A percentile compares a stretch with the other conserved stretches of the same genome.
Evolutionary conservation across 2,888 invertebrate species (phyloP).

Genomic region (Scaeva pyrastri): DNA sequence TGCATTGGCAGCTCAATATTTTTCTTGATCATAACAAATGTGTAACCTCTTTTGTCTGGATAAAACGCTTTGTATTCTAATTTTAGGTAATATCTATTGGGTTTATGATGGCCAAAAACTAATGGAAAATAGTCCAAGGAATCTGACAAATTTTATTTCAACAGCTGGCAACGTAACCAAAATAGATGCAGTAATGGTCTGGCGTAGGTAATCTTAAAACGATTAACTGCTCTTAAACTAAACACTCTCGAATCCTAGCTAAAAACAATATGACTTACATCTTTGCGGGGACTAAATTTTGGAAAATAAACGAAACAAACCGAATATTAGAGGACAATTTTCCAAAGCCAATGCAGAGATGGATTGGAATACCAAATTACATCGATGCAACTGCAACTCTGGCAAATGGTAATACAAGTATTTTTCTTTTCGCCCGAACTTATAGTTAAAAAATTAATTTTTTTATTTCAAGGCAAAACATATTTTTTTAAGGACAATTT

Average conservation of each 20-base stretch:
- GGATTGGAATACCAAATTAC: slow-evolving; percentile 88
- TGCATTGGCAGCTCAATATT: too few relatives aligned
- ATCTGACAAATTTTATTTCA: slow-evolving; percentile 87
- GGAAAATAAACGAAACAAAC: slow-evolving; percentile 87
- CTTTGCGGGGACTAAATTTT: slow-evolving; percentile 87
- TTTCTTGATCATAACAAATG: too few relatives aligned
- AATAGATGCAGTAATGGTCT: slow-evolving; percentile 89
- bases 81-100: slow-evolving; percentile 87
- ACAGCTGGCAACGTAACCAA: slow-evolving; percentile 82
- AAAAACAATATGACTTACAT: slow-evolving; percentile 87
- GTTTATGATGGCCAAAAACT: slow-evolving; percentile 87
- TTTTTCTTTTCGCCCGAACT: background rate
- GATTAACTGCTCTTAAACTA: slow-evolving; percentile 53
- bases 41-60: too few relatives aligned
- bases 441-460: background rate
- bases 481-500: slow-evolving; percentile 91
- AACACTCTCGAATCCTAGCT: slow-evolving; percentile 59
- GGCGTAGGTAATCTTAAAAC: slow-evolving; percentile 83
- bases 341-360: slow-evolving; percentile 87
- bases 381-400: slow-evolving; percentile 90
- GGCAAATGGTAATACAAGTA: slow-evolving; percentile 86
- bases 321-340: slow-evolving; percentile 87
- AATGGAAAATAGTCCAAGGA: slow-evolving; percentile 85
- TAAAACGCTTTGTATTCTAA: background rate
- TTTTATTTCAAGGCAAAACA: slow-evolving; percentile 85